Evolutionary conservation across 2,113 vertebrate species (phyloP), one percentile per base, ranked within the genome.

Genomic region (Naja naja): DNA sequence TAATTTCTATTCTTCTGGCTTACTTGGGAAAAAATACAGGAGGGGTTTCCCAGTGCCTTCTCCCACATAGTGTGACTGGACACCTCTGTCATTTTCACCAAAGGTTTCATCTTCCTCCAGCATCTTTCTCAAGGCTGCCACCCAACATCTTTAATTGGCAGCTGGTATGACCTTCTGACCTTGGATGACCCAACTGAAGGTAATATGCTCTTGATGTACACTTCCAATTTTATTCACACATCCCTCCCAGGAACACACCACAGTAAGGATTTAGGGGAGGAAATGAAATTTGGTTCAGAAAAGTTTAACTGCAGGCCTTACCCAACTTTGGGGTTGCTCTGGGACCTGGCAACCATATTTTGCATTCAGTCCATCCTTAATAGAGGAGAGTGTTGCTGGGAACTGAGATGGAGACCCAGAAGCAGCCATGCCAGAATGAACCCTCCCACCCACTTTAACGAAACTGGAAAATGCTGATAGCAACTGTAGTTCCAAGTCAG

Each of bases 381-480:
- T 64, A 85, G 56, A 47, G 47, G 0, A 0, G 3, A 85, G 81
- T 14, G 54, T 88, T 0, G 0, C 85, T 2, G 0, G 53, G 90
- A 89, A 27, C 22, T 60, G 55, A 1, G 0, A 39, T 18, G 5
- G 30, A 8, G 55, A 49, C 53, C 5, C 94, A 96, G 93, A 95
- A 95, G 95, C 88, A 95, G 87, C 30, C 94, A 90, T 95, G 95
- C 52, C 0, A 94, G 0, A 27, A 91, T 5, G 91, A 56, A 47
- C 85, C 43, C 18, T 5, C 58, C 88, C 56, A 23, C 69, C 94
- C 95, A 92, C 94, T 94, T 89, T 94, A 95, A 93, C 60, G 87
- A 12, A 0, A 0, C 64, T 85, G 92, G 30, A 94, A 90, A 94
- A 55, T 0, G 23, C 94, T 90, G 94, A 90, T 91, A 52, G 90